Evolutionary conservation across 2,113 vertebrate genomes (phyloP).

Genomic region (Notechis scutatus): DNA sequence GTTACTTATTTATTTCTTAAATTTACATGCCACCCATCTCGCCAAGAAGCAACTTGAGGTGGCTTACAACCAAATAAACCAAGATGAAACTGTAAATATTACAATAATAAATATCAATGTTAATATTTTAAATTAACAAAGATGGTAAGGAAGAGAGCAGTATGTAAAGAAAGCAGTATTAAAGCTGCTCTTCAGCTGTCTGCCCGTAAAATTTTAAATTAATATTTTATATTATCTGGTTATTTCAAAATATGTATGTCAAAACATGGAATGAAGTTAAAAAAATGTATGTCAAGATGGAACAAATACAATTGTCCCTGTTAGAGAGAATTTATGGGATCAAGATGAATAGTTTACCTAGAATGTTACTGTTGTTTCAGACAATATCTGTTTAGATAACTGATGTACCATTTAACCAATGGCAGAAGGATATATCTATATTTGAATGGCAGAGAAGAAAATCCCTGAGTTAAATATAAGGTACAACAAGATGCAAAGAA

Average conservation of each 20-base stretch:
- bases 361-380: neutral
- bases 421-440: neutral
- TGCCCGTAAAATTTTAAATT: neutral
- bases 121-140: neutral
- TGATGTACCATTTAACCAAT: neutral
- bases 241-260: neutral
- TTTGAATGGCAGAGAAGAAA: neutral
- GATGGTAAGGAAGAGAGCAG: neutral
- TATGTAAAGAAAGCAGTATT: neutral
- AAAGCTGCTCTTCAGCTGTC: neutral
- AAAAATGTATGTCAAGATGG: neutral
- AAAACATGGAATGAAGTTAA: neutral
- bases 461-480: neutral
- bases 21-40: neutral
- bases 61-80: neutral
- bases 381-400: neutral
- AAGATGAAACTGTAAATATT: neutral
- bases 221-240: neutral
- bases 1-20: neutral
- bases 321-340: neutral
- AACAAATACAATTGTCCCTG: neutral
- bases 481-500: neutral
- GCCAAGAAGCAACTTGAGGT: neutral
- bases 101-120: neutral
- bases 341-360: neutral